Evolutionary conservation across 2,113 vertebrate genomes (phyloP).

Genomic region (Lasiurus borealis): DNA sequence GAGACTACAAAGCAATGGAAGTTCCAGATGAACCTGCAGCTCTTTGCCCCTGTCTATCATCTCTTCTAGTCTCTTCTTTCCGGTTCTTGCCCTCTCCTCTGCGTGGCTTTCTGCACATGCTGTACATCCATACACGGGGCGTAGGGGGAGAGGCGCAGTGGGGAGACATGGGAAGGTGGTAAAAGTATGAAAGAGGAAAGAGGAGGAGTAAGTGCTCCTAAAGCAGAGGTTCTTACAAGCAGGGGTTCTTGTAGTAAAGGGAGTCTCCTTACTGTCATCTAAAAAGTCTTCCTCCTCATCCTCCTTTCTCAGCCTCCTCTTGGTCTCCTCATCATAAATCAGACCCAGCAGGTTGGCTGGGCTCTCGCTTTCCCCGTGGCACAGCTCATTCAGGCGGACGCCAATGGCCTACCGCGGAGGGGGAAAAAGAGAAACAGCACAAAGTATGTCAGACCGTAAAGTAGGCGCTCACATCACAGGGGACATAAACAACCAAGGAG

Average conservation of each 20-base stretch:
- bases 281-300: slow-evolving; percentile 99
- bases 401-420: slow-evolving; percentile 92
- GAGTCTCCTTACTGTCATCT: slow-evolving; percentile 97
- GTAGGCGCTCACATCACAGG: background rate
- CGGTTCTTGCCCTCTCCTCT: background rate
- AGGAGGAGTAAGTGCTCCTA: slow-evolving; percentile 87
- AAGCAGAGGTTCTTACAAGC: slow-evolving; percentile 92
- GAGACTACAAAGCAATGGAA: background rate
- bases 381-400: slow-evolving; percentile 95
- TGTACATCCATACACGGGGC: slow-evolving; percentile 65
- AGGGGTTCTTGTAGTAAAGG: slow-evolving; percentile 92
- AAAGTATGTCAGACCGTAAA: background rate
- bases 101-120: slow-evolving; percentile 15
- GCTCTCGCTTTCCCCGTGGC: slow-evolving; percentile 97
- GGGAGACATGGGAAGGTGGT: slow-evolving; percentile 76
- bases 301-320: slow-evolving; percentile 96
- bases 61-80: background rate
- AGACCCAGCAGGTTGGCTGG: slow-evolving; percentile 97
- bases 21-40: background rate
- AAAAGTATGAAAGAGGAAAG: slow-evolving; percentile 83
- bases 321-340: slow-evolving; percentile 98
- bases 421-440: slow-evolving; percentile 1
- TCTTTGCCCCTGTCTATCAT: background rate
- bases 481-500: background rate
- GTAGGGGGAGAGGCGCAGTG: slow-evolving; percentile 15